phyloP scores from a whole-genome alignment of 2,888 invertebrate species.

The Polia nebulosa region DNA sequence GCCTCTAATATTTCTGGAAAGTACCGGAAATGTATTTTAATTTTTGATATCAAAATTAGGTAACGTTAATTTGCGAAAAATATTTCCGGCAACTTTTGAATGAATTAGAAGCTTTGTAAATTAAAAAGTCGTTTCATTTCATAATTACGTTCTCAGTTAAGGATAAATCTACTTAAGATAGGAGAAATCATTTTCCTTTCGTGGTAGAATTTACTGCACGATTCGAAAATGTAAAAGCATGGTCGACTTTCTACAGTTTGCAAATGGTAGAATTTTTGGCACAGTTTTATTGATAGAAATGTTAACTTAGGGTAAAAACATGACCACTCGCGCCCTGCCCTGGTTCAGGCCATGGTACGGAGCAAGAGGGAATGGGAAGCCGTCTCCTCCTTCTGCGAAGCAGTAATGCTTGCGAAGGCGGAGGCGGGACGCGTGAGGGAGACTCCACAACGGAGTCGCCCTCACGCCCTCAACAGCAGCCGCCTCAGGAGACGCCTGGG shows the following conservation, averaged over 20 bases:
- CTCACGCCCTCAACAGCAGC: too few relatives aligned
- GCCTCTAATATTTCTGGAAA: constrained; percentile 9
- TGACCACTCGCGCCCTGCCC: too few relatives aligned
- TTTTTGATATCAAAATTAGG: constrained; percentile 40
- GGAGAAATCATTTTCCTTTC: constrained; percentile 3
- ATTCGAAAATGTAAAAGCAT: neutral
- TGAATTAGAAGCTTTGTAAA: constrained; percentile 33
- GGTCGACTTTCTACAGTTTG: neutral
- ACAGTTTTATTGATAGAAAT: too few relatives aligned
- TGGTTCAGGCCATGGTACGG: too few relatives aligned
- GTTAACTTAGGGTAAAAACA: too few relatives aligned
- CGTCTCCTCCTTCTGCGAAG: too few relatives aligned
- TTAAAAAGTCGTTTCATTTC: constrained; percentile 35
- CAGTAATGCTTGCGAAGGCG: too few relatives aligned
- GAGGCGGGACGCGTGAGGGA: too few relatives aligned
- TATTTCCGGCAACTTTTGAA: constrained; percentile 31
- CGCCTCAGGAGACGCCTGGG: too few relatives aligned
- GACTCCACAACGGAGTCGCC: too few relatives aligned
- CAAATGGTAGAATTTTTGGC: too few relatives aligned
- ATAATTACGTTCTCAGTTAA: constrained; percentile 24
- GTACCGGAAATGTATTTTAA: constrained; percentile 34
- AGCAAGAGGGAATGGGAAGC: too few relatives aligned
- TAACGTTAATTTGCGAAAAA: constrained; percentile 31
- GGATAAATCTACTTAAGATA: constrained; percentile 13
- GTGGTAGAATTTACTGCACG: neutral